Evolutionary conservation across 2,888 invertebrate species (phyloP).

Genomic region (Hermodice carunculata): DNA sequence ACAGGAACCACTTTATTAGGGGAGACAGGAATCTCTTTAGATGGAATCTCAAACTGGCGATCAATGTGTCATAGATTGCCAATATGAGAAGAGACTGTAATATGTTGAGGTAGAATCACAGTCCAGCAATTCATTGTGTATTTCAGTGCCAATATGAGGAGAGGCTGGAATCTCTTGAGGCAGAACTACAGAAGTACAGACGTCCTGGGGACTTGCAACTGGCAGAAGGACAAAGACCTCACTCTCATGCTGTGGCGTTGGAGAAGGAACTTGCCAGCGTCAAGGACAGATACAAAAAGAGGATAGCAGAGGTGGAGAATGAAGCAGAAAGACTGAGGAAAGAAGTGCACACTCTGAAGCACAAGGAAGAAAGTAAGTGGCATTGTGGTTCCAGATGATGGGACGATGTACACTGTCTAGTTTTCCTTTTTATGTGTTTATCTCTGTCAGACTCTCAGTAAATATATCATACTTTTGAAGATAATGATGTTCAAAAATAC

Average conservation of each 20-base stretch:
- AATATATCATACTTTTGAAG: no score
- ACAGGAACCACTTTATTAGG: no score
- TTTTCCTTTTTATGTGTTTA: no score
- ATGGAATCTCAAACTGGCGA: no score
- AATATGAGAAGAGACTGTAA: no score
- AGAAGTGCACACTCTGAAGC: constrained; percentile 14
- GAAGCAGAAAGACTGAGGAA: constrained; percentile 50
- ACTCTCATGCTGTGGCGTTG: constrained; percentile 58
- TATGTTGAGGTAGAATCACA: no score
- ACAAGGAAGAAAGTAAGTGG: constrained; percentile 25
- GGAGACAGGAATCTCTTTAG: no score
- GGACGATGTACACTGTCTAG: no score
- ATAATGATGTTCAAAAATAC: no score
- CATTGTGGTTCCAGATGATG: no score
- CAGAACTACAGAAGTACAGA: constrained; percentile 51
- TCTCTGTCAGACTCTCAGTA: no score
- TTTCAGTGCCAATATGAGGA: constrained; percentile 64
- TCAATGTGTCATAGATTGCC: neutral
- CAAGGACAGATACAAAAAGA: constrained; percentile 53
- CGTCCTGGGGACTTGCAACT: constrained; percentile 3
- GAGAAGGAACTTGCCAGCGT: constrained; percentile 61
- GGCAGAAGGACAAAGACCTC: constrained; percentile 51
- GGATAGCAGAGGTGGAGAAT: constrained; percentile 43
- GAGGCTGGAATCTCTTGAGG: constrained; percentile 59
- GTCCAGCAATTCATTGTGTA: no score